Percentiles rank a stretch among this genome's conserved stretches.
Evolutionary conservation across 2,888 invertebrate species (phyloP).

Genomic region (Mylabris sibirica): DNA sequence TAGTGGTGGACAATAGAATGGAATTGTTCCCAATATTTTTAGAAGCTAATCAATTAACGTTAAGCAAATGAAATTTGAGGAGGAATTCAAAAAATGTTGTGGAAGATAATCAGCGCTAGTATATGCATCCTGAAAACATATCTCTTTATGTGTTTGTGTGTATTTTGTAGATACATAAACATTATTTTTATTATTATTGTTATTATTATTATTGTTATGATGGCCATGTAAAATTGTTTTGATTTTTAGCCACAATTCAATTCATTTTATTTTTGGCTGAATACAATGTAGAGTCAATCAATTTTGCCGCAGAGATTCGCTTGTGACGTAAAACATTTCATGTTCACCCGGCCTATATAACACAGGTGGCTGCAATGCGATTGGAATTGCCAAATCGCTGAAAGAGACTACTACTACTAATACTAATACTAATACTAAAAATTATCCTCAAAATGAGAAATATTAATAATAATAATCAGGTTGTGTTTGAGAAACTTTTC

Average conservation of each 20-base stretch:
- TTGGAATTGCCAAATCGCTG: conserved; percentile 56
- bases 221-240: conserved; percentile 45
- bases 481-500: not conserved
- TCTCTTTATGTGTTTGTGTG: too few species aligned
- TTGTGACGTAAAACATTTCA: conserved; percentile 39
- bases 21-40: not conserved
- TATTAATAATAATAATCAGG: not conserved
- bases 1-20: not conserved
- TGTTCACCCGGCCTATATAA: conserved; percentile 48
- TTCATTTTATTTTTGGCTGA: not conserved
- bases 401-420: conserved; percentile 20
- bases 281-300: conserved; percentile 47
- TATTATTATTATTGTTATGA: conserved; percentile 5
- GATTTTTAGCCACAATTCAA: conserved; percentile 45
- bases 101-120: conserved; percentile 25
- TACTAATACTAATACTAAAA: not conserved
- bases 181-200: conserved; percentile 11
- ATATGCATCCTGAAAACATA: too few species aligned
- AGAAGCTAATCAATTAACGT: too few species aligned
- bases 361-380: conserved; percentile 58
- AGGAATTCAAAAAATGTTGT: too few species aligned
- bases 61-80: too few species aligned
- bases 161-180: conserved; percentile 19
- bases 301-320: conserved; percentile 38
- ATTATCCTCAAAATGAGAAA: not conserved